Conservation (phyloP, 2,797 vertebrate genomes). For the Prionace glauca region DNA sequence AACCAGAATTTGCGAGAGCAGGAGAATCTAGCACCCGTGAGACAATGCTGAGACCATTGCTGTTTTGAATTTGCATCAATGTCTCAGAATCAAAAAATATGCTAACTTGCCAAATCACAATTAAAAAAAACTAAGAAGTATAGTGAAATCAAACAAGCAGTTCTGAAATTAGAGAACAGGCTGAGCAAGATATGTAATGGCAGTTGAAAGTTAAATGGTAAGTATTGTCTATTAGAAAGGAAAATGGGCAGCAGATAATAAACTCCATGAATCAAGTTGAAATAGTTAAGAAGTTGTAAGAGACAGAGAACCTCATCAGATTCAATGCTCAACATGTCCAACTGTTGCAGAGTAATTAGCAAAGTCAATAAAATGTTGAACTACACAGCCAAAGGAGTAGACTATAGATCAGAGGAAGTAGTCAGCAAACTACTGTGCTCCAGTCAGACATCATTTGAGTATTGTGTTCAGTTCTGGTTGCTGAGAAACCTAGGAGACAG, state of each 20-base stretch:
- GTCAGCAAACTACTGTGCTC: not conserved
- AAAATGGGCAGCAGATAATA: not conserved
- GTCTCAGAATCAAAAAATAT: not conserved
- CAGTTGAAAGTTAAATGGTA: not conserved
- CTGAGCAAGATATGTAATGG: not conserved
- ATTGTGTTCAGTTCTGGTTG: not conserved
- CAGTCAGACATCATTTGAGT: not conserved
- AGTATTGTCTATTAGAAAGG: not conserved
- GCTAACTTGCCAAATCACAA: not conserved
- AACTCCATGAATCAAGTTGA: not conserved
- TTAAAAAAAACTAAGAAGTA: not conserved
- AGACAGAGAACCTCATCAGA: not conserved
- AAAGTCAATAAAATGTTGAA: conserved; percentile 1
- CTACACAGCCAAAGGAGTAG: not conserved
- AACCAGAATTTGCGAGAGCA: not conserved
- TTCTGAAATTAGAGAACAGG: not conserved
- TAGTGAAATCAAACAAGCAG: not conserved
- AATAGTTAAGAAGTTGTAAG: not conserved
- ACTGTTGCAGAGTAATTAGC: not conserved
- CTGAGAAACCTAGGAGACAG: conserved; percentile 25
- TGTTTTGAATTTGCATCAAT: not conserved
- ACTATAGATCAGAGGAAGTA: not conserved
- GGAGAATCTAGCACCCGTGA: not conserved
- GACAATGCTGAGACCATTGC: not conserved
- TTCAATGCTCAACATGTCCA: not conserved